Base-by-base conservation (phyloP, 1,140 invertebrate species). In the Dreissena rostriformis region DNA sequence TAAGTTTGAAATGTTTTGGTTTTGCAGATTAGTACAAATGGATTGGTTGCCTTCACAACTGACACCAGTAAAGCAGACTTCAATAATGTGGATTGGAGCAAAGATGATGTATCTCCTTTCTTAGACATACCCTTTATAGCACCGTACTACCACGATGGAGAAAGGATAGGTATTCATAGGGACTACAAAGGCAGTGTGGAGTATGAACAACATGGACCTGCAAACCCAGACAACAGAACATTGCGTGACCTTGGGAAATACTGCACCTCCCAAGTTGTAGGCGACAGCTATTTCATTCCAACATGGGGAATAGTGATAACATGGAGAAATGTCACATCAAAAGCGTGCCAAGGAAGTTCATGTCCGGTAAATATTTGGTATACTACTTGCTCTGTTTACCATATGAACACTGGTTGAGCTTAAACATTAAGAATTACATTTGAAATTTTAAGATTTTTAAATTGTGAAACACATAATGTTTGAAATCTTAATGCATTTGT, bases 251-350 rank as follows among this genome's bases (percentile, higher is more conserved):
- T 87, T 49, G 72, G 77, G n/a, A 24, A 26, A 2, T 82, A 82
- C 55, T 61, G 81, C 12, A 52, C 24, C 10, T 24, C 65, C 22
- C 66, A 77, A 10, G 86, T 82, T 7, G 82, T 82, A 24, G 86
- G 79, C 6, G 66, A 28, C 17, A 52, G 67, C 5, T 24, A 28
- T 1, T 85, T 84, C 49, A 61, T 53, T 55, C 77, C 81, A 7
- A 79, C n/a, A 5, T 85, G 76, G 57, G 86, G 55, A 0, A 74
- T 85, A 7, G 51, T 74, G 15, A 76, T 87, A 72, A 87, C 86
- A n/a, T 87, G 86, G 86, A 72, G 76, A n/a, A 87, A 87, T 66
- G 84, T 87, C 15, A 73, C 84, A n/a, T 39, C 51, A 26, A 39
- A 28, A 19, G n/a, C 29, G 61, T 74, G 0, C 28, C 2, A 2